A percentile compares a stretch with the other conserved stretches of the same genome.
These are phyloP conservation scores for Chrosomus eos DNA, from an alignment of 2,797 vertebrate species.

Conservation along the genomic window DNA sequence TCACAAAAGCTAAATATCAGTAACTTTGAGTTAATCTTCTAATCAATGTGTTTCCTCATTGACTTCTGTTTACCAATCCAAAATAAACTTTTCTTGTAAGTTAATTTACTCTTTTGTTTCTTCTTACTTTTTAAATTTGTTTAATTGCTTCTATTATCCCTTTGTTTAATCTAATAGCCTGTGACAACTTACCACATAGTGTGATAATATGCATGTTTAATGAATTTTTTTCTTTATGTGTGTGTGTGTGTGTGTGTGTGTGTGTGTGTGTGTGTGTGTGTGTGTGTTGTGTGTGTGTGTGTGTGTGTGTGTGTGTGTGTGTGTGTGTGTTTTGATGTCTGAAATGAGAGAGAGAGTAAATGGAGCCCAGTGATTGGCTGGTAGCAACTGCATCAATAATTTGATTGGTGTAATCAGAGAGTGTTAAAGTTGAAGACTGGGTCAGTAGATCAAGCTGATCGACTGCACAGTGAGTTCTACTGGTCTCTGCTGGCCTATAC, in stretches of 20 bases:
- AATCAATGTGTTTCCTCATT: neutral
- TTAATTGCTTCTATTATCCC: neutral
- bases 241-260: too few species aligned
- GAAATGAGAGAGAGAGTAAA: neutral
- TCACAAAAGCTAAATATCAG: neutral
- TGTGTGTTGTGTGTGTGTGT: too few species aligned
- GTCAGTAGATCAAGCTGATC: neutral
- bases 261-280: too few species aligned
- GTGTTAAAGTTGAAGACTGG: constrained; percentile 9
- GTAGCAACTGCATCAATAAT: neutral
- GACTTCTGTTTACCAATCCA: neutral
- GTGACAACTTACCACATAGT: neutral
- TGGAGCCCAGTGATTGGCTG: constrained; percentile 8
- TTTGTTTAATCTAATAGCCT: neutral
- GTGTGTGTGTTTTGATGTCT: too few species aligned
- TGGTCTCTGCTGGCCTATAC: neutral
- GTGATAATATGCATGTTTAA: too few species aligned
- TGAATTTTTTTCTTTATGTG: too few species aligned
- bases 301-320: too few species aligned
- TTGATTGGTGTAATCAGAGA: constrained; percentile 1
- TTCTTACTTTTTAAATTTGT: neutral
- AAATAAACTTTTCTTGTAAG: too few species aligned
- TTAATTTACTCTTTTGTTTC: neutral
- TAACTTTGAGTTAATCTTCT: neutral
- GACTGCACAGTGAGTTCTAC: neutral